These are phyloP conservation scores for Acrobasis consociella DNA, from an alignment of 2,888 invertebrate species.

Conservation along the genomic window DNA sequence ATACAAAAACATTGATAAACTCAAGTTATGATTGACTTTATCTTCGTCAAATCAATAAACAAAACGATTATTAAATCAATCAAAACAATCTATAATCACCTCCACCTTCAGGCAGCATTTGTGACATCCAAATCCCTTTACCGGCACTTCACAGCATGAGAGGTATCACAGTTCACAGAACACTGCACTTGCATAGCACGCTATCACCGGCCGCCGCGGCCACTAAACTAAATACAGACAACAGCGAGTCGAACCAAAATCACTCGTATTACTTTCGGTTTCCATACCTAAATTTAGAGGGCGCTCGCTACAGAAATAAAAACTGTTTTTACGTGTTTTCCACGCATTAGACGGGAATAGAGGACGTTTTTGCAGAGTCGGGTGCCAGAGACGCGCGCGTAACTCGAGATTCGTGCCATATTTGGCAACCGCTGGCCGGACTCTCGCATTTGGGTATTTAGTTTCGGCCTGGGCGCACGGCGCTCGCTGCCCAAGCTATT, in stretches of 20 bases:
- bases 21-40: conserved; percentile 4
- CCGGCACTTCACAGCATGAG: conserved; percentile 39
- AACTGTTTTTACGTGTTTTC: conserved; percentile 79
- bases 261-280: conserved; percentile 79
- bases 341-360: conserved; percentile 71
- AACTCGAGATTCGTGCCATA: conserved; percentile 80
- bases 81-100: conserved; percentile 56
- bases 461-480: conserved; percentile 60
- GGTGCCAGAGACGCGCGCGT: conserved; percentile 65
- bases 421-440: conserved; percentile 69
- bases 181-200: conserved; percentile 36
- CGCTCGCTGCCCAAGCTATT: conserved; percentile 52
- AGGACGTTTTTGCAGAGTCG: conserved; percentile 65
- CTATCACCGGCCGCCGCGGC: conserved; percentile 50
- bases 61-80: neutral
- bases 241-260: conserved; percentile 75
- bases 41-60: neutral
- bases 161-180: conserved; percentile 31
- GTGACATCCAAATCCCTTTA: conserved; percentile 71
- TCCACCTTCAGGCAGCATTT: conserved; percentile 76
- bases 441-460: conserved; percentile 75
- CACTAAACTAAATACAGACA: conserved; percentile 80
- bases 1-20: conserved; percentile 8
- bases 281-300: conserved; percentile 81
- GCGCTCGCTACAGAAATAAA: conserved; percentile 79